These are phyloP conservation scores for Cerastoderma edule DNA, from an alignment of 2,888 invertebrate genomes.

Conservation along the genomic window DNA sequence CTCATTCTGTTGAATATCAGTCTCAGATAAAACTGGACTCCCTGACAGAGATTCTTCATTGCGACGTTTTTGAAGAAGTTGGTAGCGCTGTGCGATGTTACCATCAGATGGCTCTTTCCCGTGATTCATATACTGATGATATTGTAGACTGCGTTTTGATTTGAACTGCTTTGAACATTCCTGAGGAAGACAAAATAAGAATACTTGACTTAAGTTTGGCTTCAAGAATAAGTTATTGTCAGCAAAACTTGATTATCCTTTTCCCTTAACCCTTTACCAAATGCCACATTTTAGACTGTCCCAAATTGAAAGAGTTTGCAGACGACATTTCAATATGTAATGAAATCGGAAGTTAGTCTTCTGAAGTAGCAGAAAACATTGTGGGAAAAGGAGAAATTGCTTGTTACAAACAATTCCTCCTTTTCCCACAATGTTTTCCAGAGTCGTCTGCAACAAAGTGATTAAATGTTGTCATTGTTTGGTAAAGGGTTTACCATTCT, in stretches of 20 bases:
- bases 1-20: not conserved
- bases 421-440: conserved; percentile 7
- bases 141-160: conserved; percentile 80
- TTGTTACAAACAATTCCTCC: conserved; percentile 5
- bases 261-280: conserved; percentile 11
- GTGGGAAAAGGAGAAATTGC: conserved; percentile 8
- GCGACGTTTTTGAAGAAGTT: conserved; percentile 54
- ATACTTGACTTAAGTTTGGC: too few relatives aligned
- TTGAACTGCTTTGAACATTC: conserved; percentile 79
- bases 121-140: conserved; percentile 61
- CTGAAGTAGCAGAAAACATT: not conserved
- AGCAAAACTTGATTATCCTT: too few relatives aligned
- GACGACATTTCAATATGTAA: too few relatives aligned
- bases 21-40: not conserved
- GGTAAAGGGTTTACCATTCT: conserved; percentile 1
- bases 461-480: not conserved
- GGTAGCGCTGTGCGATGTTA: conserved; percentile 57
- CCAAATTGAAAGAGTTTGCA: too few relatives aligned
- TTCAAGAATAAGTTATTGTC: too few relatives aligned
- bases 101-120: conserved; percentile 43
- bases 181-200: conserved; percentile 68
- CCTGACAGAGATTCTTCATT: conserved; percentile 36
- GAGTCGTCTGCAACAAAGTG: not conserved
- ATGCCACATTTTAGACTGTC: too few relatives aligned
- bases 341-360: too few relatives aligned